Conservation (phyloP, 1,140 invertebrate species). For the Araneus ventricosus region DNA sequence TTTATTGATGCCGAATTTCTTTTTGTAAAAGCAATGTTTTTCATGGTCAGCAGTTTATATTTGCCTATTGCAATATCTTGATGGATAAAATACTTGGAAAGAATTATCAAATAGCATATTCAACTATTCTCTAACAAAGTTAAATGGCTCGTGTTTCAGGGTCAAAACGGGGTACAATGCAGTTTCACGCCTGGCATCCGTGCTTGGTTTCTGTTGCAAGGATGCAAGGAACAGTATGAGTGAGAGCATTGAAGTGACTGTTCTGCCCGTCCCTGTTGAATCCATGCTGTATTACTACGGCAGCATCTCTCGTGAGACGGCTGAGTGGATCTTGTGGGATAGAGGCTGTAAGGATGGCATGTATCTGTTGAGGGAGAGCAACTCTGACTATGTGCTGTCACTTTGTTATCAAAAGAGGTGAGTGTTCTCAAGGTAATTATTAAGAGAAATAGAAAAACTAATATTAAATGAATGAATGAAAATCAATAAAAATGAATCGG, state of each 20-base stretch:
- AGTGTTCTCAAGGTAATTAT: slow-evolving; percentile 25
- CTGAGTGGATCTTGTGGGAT: slow-evolving; percentile 80
- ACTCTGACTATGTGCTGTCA: slow-evolving; percentile 77
- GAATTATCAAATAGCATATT: no score
- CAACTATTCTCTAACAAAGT: no score
- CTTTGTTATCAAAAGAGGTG: slow-evolving; percentile 80
- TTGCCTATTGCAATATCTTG: no score
- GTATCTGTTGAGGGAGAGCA: slow-evolving; percentile 80
- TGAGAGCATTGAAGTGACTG: slow-evolving; percentile 52
- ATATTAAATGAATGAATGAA: no score
- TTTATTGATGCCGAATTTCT: no score
- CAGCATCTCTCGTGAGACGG: slow-evolving; percentile 81
- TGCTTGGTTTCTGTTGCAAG: slow-evolving; percentile 69
- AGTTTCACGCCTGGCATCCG: slow-evolving; percentile 60
- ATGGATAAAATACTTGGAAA: no score
- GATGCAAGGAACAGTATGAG: slow-evolving; percentile 57
- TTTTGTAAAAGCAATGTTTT: no score
- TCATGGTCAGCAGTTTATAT: no score
- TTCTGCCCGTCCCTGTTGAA: slow-evolving; percentile 74
- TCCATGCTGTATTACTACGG: slow-evolving; percentile 80
- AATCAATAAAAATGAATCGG: no score
- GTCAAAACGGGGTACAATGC: slow-evolving; percentile 71
- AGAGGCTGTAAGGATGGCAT: slow-evolving; percentile 80
- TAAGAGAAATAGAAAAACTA: no score
- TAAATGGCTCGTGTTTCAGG: background rate